Evolutionary conservation across 2,888 invertebrate genomes (phyloP).

Genomic region (Eupithecia subfuscata): DNA sequence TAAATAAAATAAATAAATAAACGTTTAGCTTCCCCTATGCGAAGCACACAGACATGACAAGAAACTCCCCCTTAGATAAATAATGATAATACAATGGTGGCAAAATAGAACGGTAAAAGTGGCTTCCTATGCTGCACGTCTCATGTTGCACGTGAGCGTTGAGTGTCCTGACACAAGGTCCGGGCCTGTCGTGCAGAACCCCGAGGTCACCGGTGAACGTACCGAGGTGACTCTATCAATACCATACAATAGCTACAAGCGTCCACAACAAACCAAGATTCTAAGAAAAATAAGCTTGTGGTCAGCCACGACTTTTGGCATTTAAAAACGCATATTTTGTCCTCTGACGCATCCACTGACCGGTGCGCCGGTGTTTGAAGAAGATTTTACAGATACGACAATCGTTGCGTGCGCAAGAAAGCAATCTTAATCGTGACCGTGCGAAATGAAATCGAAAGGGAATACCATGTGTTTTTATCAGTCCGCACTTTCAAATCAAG

Average conservation of each 20-base stretch:
- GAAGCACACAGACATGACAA: neutral
- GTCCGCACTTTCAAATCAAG: conserved; percentile 40
- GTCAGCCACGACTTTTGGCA: conserved; percentile 31
- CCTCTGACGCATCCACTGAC: conserved; percentile 4
- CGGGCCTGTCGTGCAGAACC: conserved; percentile 54
- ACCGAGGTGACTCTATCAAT: conserved; percentile 58
- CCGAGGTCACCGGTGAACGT: conserved; percentile 79
- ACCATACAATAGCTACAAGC: conserved; percentile 2
- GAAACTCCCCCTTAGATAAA: neutral
- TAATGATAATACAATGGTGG: neutral
- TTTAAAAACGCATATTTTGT: conserved; percentile 31
- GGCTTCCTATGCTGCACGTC: conserved; percentile 53
- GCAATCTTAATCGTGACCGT: conserved; percentile 39
- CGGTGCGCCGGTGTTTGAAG: neutral
- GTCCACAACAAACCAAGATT: conserved; percentile 4
- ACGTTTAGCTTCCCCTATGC: neutral
- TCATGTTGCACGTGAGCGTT: conserved; percentile 45
- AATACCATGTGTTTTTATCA: conserved; percentile 33
- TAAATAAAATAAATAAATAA: neutral
- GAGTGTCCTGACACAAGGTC: conserved; percentile 72
- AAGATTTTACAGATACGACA: neutral
- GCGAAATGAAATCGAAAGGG: conserved; percentile 45
- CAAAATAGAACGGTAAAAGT: conserved; percentile 16
- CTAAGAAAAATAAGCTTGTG: conserved; percentile 1
- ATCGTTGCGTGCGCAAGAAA: conserved; percentile 36